phyloP scores from a whole-genome alignment of 2,888 invertebrate species.

The Drosophila vallismaia region DNA sequence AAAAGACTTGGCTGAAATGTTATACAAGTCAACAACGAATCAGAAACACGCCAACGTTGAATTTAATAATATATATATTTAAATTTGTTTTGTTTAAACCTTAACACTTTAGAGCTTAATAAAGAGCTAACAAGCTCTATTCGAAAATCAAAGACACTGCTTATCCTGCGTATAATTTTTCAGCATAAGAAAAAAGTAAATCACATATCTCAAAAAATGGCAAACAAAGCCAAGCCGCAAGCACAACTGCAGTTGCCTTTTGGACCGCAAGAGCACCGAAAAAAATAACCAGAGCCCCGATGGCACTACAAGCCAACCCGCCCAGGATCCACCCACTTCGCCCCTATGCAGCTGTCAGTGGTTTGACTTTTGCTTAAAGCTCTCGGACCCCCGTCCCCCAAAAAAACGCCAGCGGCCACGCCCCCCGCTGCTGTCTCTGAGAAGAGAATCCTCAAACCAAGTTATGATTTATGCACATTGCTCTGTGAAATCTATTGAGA shows the following conservation, averaged over 20 bases:
- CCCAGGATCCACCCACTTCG: background rate
- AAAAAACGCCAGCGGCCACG: conserved; percentile 36
- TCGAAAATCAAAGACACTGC: background rate
- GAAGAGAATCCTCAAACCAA: conserved; percentile 19
- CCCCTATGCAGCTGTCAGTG: conserved; percentile 57
- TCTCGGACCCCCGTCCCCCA: conserved; percentile 20
- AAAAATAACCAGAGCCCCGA: conserved; percentile 14
- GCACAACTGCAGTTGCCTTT: conserved; percentile 51
- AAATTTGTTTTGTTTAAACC: too few species aligned
- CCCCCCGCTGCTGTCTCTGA: conserved; percentile 7
- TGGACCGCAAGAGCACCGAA: conserved; percentile 8
- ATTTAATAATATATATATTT: too few species aligned
- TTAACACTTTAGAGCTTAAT: background rate
- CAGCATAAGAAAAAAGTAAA: conserved; percentile 46
- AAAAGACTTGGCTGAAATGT: background rate
- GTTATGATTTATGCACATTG: conserved; percentile 73
- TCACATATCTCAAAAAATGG: conserved; percentile 30
- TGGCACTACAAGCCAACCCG: background rate
- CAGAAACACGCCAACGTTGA: too few species aligned
- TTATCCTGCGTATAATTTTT: conserved; percentile 12
- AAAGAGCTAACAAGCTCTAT: too few species aligned
- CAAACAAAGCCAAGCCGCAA: conserved; percentile 48
- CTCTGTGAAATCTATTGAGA: conserved; percentile 73
- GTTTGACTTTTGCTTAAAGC: conserved; percentile 72
- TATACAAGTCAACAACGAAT: background rate